Evolutionary conservation across 2,888 invertebrate species (phyloP).

Genomic region (Perizoma flavofasciatum): DNA sequence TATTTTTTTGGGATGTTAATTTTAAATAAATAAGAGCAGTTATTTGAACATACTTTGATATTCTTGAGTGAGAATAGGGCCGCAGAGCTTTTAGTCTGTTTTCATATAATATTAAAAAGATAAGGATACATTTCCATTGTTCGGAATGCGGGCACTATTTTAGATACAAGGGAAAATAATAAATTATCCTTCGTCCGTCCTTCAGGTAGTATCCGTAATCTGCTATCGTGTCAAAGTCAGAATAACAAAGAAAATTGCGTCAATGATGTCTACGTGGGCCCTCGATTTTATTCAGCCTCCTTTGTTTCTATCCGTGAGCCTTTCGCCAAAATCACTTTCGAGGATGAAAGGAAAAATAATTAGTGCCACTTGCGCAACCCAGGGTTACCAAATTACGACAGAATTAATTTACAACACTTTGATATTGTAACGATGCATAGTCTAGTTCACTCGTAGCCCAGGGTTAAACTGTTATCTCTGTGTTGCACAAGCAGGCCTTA

Average conservation of each 20-base stretch:
- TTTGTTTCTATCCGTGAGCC: conserved; percentile 61
- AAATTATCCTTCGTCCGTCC: conserved; percentile 14
- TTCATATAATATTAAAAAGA: conserved; percentile 9
- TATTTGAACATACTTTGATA: too few relatives aligned
- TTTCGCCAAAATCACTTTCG: conserved; percentile 65
- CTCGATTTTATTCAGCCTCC: conserved; percentile 62
- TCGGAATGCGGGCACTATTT: conserved; percentile 13
- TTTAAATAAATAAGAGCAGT: background rate
- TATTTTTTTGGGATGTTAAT: background rate
- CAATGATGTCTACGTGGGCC: conserved; percentile 55
- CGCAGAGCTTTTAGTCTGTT: background rate
- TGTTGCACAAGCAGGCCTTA: too few relatives aligned
- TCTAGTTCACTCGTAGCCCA: too few relatives aligned
- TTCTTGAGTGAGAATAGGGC: too few relatives aligned
- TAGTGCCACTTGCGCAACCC: conserved; percentile 39
- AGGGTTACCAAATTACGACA: too few relatives aligned
- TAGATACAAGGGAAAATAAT: conserved; percentile 23
- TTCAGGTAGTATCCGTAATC: conserved; percentile 31
- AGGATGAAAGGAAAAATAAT: conserved; percentile 72
- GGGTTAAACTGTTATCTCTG: too few relatives aligned
- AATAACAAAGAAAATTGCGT: conserved; percentile 66
- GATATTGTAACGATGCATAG: too few relatives aligned
- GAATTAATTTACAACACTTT: too few relatives aligned
- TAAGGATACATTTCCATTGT: conserved; percentile 14
- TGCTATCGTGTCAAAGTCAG: conserved; percentile 40